Evolutionary conservation across 1,140 invertebrate genomes (phyloP).

Genomic region (Diabrotica virgifera): DNA sequence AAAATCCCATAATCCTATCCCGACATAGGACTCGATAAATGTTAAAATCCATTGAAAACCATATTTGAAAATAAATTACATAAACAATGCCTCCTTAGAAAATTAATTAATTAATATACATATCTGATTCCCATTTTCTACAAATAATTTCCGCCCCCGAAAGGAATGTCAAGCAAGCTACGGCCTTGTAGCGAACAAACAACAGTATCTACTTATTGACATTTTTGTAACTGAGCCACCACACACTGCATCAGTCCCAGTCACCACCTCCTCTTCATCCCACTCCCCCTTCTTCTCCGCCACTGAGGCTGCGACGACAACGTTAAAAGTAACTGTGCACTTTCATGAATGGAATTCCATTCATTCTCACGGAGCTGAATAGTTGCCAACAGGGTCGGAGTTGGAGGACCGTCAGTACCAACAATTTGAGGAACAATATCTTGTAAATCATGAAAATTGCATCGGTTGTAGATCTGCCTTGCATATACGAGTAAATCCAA

Average conservation of each 20-base stretch:
- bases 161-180: not conserved
- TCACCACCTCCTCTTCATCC: not conserved
- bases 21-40: too few relatives aligned
- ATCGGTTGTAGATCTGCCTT: too few relatives aligned
- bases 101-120: too few relatives aligned
- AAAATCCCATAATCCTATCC: too few relatives aligned
- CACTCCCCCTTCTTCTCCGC: not conserved
- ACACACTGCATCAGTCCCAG: not conserved
- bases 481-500: too few relatives aligned
- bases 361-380: not conserved
- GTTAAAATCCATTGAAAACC: too few relatives aligned
- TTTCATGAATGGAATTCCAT: conserved; percentile 2
- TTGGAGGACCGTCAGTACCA: not conserved
- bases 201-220: not conserved
- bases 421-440: too few relatives aligned
- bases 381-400: not conserved
- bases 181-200: not conserved
- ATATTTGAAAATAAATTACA: too few relatives aligned
- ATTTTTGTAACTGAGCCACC: not conserved
- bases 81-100: too few relatives aligned
- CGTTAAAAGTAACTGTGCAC: conserved; percentile 2
- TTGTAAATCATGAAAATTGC: too few relatives aligned
- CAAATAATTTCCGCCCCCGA: not conserved
- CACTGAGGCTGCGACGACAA: not conserved
- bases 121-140: not conserved